Evolutionary conservation across 2,113 vertebrate genomes (phyloP).

Genomic region (Falco punctatus): DNA sequence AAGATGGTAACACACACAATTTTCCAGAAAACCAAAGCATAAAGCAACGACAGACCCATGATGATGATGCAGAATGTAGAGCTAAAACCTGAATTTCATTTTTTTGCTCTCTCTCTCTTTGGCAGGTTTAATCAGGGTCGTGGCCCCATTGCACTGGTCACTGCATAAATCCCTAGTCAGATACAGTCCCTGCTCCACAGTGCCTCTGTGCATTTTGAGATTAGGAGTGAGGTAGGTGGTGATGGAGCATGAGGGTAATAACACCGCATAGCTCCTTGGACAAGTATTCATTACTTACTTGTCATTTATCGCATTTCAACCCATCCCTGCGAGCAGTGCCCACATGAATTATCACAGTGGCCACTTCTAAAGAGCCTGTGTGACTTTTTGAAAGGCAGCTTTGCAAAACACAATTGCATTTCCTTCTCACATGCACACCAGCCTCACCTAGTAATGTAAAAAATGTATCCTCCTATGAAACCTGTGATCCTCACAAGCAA

Average conservation of each 20-base stretch:
- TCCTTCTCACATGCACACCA: background rate
- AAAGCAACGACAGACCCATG: background rate
- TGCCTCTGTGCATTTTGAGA: background rate
- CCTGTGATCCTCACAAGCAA: background rate
- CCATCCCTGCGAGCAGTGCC: background rate
- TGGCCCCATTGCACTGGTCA: background rate
- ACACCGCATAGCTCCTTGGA: background rate
- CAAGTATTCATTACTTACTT: background rate
- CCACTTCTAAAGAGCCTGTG: background rate
- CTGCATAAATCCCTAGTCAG: background rate
- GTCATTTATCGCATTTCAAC: background rate
- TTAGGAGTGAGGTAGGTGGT: background rate
- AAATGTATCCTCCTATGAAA: background rate
- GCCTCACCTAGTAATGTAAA: background rate
- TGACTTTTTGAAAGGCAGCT: background rate
- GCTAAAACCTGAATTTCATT: background rate
- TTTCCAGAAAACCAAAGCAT: background rate
- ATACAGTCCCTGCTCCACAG: background rate
- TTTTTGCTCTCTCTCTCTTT: background rate
- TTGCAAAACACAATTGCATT: background rate
- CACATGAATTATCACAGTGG: too few relatives aligned
- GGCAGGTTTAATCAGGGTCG: background rate
- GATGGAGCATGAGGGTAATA: background rate
- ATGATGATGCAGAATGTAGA: background rate
- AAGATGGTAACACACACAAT: background rate